A percentile compares a stretch with the other conserved stretches of the same genome.
phyloP scores from a whole-genome alignment of 2,888 invertebrate species.

The Caenorhabditis japonica region DNA sequence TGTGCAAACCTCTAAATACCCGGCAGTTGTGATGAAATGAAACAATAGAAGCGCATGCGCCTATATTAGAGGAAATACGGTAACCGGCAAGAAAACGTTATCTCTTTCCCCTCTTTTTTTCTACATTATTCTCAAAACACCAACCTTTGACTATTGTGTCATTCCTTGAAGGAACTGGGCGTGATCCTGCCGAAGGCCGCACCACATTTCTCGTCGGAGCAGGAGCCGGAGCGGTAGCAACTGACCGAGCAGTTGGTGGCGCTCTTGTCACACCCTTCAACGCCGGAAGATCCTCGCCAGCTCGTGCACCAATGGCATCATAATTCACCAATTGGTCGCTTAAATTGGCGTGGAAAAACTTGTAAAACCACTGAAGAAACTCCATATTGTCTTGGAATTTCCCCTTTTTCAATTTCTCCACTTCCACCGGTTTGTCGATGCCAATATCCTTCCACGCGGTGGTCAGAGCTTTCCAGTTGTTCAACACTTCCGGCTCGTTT shows the following conservation, averaged over 20 bases:
- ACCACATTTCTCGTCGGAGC: too few species aligned
- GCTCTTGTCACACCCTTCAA: constrained; percentile 45
- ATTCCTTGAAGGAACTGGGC: too few species aligned
- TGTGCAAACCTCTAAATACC: too few species aligned
- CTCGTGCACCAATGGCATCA: constrained; percentile 85
- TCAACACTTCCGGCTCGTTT: constrained; percentile 98
- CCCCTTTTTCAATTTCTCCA: constrained; percentile 98
- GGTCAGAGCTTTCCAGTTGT: constrained; percentile 98
- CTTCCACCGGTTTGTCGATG: constrained; percentile 99
- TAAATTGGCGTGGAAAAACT: constrained; percentile 97
- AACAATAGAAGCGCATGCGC: too few species aligned
- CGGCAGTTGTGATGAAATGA: too few species aligned
- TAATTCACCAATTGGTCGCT: constrained; percentile 9
- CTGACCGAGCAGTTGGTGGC: constrained; percentile 52
- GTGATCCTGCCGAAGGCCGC: too few species aligned
- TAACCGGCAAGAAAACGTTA: too few species aligned
- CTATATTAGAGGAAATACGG: too few species aligned
- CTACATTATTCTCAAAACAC: too few species aligned
- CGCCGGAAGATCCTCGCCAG: constrained; percentile 80
- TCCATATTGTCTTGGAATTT: constrained; percentile 99
- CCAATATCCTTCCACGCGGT: constrained; percentile 95
- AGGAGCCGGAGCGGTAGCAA: constrained; percentile 20
- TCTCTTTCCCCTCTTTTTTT: too few species aligned
- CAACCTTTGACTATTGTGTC: too few species aligned
- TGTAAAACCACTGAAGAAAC: constrained; percentile 86